These are phyloP conservation scores for Microctonus hyperodae DNA, from an alignment of 2,888 invertebrate species.

Conservation along the genomic window DNA sequence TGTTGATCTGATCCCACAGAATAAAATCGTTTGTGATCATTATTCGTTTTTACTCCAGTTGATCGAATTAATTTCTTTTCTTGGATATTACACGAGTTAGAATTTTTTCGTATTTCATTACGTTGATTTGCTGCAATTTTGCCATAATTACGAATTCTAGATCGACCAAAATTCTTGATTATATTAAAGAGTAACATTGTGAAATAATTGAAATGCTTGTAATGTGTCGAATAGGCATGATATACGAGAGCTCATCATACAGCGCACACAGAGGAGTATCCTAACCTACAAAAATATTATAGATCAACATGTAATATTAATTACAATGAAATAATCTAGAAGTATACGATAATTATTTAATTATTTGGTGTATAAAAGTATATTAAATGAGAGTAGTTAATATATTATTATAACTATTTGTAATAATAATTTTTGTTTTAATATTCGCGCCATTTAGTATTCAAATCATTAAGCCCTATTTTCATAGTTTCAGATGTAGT, in stretches of 20 bases:
- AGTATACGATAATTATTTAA: no score
- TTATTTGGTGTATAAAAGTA: no score
- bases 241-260: background rate
- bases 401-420: background rate
- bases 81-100: background rate
- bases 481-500: no score
- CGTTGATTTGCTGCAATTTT: constrained; percentile 12
- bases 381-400: background rate
- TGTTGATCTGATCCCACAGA: background rate
- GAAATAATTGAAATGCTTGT: background rate
- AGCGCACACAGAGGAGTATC: background rate
- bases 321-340: no score
- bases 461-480: background rate
- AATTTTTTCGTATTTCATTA: background rate
- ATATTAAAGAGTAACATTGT: constrained; percentile 30
- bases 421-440: background rate
- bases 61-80: background rate
- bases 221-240: no score
- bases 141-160: constrained; percentile 23
- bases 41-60: constrained; percentile 23
- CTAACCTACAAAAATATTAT: constrained; percentile 2
- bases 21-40: background rate
- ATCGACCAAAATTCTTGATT: constrained; percentile 32
- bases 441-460: background rate
- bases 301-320: no score